Base-by-base conservation (phyloP, 2,113 vertebrate species). In the Bubo blakistoni region DNA sequence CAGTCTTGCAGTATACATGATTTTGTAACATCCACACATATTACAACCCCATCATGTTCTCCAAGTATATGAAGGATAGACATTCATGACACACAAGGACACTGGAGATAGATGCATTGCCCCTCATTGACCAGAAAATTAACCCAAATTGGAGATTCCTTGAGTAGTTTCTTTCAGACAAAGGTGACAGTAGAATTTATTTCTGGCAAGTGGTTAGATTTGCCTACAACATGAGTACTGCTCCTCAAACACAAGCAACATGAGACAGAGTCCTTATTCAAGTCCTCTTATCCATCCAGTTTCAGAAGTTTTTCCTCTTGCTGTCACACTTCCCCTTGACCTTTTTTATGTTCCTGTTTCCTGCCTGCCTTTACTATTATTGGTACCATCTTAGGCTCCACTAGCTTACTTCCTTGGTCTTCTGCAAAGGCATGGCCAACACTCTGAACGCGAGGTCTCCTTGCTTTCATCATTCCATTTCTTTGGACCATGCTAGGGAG, bases 1-100 rank as follows among this genome's bases (percentile, higher is more conserved):
- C 61, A 67, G 0, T 32, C 38, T 42, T 74, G 29, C 47, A 86
- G 18, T 10, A 81, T 34, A 24, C 9, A 40, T 0, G 0, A 62
- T 88, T 87, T 88, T 72, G 2, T 44, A 86, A 44, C 3, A 70
- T 5, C 13, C 46, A 34, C 21, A 44, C 1, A 2, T 8, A 38
- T 7, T 26, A 62, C 20, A 83, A 57, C 5, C 10, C 49, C 36
- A 69, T 11, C 13, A 26, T 0, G 3, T 49, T 69, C 19, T 72
- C 74, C 26, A 42, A n/a, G 16, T 22, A 29, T 7, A 59, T 2
- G 7, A 8, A 32, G 61, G 51, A 80, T 6, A 72, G 2, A 49
- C 12, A 44, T 26, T 51, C n/a, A n/a, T 2, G 11, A 34, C 40
- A 67, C 24, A 42, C 46, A 81, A 76, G 59, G 49, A 25, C 29